Base-by-base conservation (phyloP, 2,888 invertebrate species). In the Drosophila birchii region DNA sequence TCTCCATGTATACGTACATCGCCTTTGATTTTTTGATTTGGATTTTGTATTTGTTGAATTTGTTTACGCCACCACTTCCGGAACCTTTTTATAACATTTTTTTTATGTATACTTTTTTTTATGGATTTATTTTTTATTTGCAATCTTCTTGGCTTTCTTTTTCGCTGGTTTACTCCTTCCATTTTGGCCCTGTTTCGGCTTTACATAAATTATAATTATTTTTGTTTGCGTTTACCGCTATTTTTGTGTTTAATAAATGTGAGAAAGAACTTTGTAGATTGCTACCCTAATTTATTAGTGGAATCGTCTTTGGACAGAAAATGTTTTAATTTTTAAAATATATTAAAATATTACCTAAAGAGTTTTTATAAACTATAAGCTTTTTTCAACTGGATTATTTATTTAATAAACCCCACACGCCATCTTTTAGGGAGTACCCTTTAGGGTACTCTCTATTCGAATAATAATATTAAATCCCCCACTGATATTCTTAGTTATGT, bases 181-280 rank as follows among this genome's bases (percentile, higher is more conserved):
- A 20, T 20, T 34, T 34, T 32, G 36, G 8, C 29, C 11, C n/a
- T 39, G 20, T 43, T 49, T n/a, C 14, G n/a, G 23, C 58, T 32
- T 55, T 38, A 55, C 43, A 47, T 61, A 58, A 62, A 49, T 44
- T 60, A 20, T 26, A 34, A 36, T 23, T 18, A 39, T 38, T 39
- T 60, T 26, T 64, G 12, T 57, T 59, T 78, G 75, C 78, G 77
- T 69, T 86, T 82, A 82, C 85, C 73, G 75, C 68, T 39, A 58
- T 60, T 68, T 59, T 88, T 86, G 80, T 78, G 83, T 81, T 80
- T 88, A 89, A 89, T 82, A 82, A 79, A 87, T 87, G 80, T 88
- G 89, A 81, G 82, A 86, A 88, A 72, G 77, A 75, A 75, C 39
- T 8, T n/a, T 39, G 39, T 39, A 9, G 39, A 9, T 8, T 26